phyloP scores from a whole-genome alignment of 2,797 vertebrate genomes.

The Sciurus vulgaris region DNA sequence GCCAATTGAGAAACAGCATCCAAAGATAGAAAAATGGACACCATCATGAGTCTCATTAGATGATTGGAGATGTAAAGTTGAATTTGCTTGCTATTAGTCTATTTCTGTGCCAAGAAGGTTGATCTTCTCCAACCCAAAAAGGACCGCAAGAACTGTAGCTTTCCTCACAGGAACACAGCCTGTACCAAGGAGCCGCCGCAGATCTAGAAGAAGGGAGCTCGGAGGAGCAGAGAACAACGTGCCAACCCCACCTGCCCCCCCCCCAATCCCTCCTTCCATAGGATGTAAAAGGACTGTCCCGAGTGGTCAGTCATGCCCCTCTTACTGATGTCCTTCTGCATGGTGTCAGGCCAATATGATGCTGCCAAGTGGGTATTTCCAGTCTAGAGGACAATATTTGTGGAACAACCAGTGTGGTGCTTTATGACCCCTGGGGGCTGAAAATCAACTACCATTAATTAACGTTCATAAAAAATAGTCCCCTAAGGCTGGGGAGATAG shows the following conservation, averaged over 20 bases:
- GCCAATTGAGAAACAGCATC: neutral
- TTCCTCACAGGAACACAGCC: neutral
- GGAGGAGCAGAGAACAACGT: neutral
- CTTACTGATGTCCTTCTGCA: too few relatives aligned
- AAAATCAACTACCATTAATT: neutral
- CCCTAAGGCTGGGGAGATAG: too few relatives aligned
- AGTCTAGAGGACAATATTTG: neutral
- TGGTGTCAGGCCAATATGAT: neutral
- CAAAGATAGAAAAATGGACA: neutral
- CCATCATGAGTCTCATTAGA: neutral
- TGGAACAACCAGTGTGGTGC: too few relatives aligned
- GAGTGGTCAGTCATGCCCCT: fast-evolving
- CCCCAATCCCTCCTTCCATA: neutral
- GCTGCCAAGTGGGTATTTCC: neutral
- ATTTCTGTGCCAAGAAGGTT: neutral
- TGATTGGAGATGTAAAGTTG: neutral
- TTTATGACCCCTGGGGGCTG: neutral
- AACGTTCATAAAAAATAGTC: neutral
- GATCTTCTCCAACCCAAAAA: neutral
- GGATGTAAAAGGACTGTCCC: neutral
- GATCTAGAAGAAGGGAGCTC: neutral
- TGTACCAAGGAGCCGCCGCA: neutral
- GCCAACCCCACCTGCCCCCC: too few relatives aligned
- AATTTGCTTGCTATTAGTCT: neutral
- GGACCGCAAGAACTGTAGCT: neutral